Evolutionary conservation across 2,113 vertebrate genomes (phyloP).

Genomic region (Sebastes fasciatus): DNA sequence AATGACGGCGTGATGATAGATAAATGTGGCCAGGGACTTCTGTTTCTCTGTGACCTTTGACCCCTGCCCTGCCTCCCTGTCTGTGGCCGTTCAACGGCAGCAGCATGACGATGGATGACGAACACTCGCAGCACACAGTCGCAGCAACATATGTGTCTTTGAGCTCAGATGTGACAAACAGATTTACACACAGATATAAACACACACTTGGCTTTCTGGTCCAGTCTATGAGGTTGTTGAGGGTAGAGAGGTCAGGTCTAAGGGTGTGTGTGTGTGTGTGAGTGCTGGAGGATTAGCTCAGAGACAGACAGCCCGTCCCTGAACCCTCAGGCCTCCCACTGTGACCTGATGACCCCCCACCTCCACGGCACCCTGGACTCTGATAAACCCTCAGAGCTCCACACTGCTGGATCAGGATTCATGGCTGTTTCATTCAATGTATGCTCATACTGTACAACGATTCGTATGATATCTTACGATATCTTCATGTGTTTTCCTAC

Average conservation of each 20-base stretch:
- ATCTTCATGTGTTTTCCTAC: too few species aligned
- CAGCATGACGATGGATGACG: constrained; percentile 14
- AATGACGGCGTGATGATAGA: constrained; percentile 67
- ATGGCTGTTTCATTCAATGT: too few species aligned
- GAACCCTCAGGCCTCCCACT: constrained; percentile 55
- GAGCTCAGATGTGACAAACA: background rate
- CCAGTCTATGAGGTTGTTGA: background rate
- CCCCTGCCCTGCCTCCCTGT: constrained; percentile 40
- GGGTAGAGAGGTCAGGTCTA: constrained; percentile 24
- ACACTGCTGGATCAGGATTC: constrained; percentile 5
- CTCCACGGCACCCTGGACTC: constrained; percentile 12
- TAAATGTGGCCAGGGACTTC: constrained; percentile 59
- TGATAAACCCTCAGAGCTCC: constrained; percentile 39
- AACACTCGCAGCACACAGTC: background rate
- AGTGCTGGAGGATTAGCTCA: constrained; percentile 62
- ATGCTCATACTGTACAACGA: too few species aligned
- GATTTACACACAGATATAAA: constrained; percentile 26
- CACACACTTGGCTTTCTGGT: background rate
- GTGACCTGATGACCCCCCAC: constrained; percentile 61
- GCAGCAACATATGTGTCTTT: constrained; percentile 2
- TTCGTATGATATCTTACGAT: too few species aligned
- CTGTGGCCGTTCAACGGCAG: constrained; percentile 21
- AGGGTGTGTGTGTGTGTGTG: constrained; percentile 23
- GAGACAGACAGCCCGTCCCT: constrained; percentile 70
- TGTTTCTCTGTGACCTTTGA: constrained; percentile 70